Evolutionary conservation across 2,113 vertebrate genomes (phyloP), one percentile per base, ranked within the genome.

Genomic region (Heteronetta atricapilla): DNA sequence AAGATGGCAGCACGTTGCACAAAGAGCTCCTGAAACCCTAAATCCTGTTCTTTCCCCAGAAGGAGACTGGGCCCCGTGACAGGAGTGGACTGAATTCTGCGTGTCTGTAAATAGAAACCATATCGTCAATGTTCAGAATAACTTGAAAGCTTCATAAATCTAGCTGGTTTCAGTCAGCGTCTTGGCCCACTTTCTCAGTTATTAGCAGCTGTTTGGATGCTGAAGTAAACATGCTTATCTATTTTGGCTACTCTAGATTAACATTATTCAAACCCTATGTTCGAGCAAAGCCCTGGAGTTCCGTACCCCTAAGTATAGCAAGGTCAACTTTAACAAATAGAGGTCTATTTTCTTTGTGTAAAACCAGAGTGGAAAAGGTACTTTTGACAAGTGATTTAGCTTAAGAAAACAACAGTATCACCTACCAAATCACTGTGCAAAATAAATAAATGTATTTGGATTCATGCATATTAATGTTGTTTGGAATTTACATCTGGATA

Each of bases 1-100:
- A 28, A 95, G 96, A 95, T 95, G 96, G 96, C 96, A 97, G 96
- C 86, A 94, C 93, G 26, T 64, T 55, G 74, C 82, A 46, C 59
- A 31, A 48, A 73, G 34, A 53, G 22, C 66, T 85, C n/a, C 63
- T 5, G 14, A 69, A 69, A 14, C 14, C 60, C 13, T 4, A 21
- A 89, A 73, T 62, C 33, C 29, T 33, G 9, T 6, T 58, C 19
- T 78, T 38, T 70, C 29, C 50, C 26, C 60, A 13, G 8, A 20
- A 40, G 14, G 23, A 62, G 5, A 9, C 3, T 1, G 23, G 42
- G 64, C 62, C 6, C 3, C 0, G n/a, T 10, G 38, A 6, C 0
- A 0, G 40, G 52, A 63, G 59, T 2, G 14, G 29, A 16, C 60
- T 4, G 9, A 55, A 33, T 0, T 0, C 62, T 3, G 48, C 0